Evolutionary conservation across 1,140 invertebrate species (phyloP).

Genomic region (Thaumetopoea pityocampa): DNA sequence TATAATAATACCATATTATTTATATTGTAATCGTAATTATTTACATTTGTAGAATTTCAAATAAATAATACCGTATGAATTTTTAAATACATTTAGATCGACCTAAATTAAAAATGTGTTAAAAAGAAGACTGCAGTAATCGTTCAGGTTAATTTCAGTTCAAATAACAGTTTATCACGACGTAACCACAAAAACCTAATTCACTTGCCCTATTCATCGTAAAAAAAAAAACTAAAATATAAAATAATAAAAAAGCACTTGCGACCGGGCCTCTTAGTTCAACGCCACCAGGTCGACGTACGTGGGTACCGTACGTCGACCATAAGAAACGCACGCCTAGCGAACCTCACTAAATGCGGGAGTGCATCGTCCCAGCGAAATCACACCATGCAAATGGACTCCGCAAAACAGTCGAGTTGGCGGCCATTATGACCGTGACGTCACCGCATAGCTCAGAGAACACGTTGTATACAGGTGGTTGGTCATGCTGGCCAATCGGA

Average conservation of each 20-base stretch:
- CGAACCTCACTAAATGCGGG: constrained; percentile 43
- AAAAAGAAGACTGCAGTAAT: no score
- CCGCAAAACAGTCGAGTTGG: constrained; percentile 39
- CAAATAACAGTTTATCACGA: no score
- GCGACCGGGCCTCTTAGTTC: constrained; percentile 55
- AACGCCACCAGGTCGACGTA: constrained; percentile 65
- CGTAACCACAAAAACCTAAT: constrained; percentile 1
- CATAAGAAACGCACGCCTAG: constrained; percentile 55
- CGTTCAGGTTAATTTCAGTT: no score
- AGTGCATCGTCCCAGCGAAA: constrained; percentile 29
- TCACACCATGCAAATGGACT: constrained; percentile 30
- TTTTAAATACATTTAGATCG: no score
- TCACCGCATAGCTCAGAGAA: constrained; percentile 51
- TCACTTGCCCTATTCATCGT: constrained; percentile 10
- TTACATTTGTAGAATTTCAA: no score
- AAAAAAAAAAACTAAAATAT: constrained; percentile 17
- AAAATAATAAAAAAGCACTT: constrained; percentile 24
- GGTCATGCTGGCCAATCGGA: constrained; percentile 24
- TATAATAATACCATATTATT: no score
- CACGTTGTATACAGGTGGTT: constrained; percentile 61
- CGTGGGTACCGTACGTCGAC: constrained; percentile 61
- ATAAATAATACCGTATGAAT: no score
- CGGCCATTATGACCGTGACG: constrained; percentile 46
- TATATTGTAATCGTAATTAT: no score
- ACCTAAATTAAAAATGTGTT: no score